Evolutionary conservation across 2,113 vertebrate species (phyloP).

Genomic region (Scolopax mira): DNA sequence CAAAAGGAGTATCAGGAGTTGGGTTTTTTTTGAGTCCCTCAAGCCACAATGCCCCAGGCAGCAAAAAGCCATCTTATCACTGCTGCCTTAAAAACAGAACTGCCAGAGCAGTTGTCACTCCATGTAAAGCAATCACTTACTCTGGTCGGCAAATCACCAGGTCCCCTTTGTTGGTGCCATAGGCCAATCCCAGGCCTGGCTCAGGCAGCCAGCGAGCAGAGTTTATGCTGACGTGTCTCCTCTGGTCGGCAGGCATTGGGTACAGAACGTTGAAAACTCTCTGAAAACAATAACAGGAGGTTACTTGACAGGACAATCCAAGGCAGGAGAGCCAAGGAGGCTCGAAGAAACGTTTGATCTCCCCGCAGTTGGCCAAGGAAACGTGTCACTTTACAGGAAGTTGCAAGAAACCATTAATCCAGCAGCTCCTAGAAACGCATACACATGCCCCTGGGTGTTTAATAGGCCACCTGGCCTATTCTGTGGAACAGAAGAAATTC

Average conservation of each 20-base stretch:
- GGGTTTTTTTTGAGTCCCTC: neutral
- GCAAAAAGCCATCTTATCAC: neutral
- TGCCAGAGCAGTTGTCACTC: neutral
- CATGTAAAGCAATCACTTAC: conserved; percentile 78
- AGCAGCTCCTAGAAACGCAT: neutral
- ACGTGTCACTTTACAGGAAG: neutral
- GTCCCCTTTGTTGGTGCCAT: conserved; percentile 98
- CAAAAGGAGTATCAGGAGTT: neutral
- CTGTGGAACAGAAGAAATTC: neutral
- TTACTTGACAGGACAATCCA: neutral
- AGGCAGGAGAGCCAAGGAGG: neutral
- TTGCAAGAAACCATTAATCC: neutral
- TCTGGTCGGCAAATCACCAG: conserved; percentile 97
- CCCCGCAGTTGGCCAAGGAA: neutral
- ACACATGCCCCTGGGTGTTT: neutral
- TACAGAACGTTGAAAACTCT: conserved; percentile 99
- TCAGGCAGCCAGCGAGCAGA: conserved; percentile 98
- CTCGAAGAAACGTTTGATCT: neutral
- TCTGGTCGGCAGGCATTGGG: conserved; percentile 97
- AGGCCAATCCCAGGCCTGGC: conserved; percentile 93
- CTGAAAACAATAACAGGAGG: conserved; percentile 70
- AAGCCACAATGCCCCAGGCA: neutral
- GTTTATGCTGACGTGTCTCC: conserved; percentile 98
- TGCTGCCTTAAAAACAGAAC: neutral
- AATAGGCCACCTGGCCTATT: neutral